phyloP scores from a whole-genome alignment of 2,888 invertebrate species.

The Pollenia labialis region DNA sequence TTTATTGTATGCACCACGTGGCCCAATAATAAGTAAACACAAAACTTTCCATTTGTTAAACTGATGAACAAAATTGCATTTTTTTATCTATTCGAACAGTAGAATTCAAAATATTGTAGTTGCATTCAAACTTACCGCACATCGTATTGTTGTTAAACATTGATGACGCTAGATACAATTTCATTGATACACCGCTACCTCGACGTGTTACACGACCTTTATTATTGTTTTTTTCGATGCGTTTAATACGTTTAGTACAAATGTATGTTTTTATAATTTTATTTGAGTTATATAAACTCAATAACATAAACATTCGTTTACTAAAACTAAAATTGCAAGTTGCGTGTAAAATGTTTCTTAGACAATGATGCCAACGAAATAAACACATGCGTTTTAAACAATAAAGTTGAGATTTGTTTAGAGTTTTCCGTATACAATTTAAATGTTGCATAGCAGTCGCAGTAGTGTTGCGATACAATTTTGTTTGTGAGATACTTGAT shows the following conservation, averaged over 20 bases:
- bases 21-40: constrained; percentile 39
- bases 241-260: constrained; percentile 48
- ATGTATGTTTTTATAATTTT: constrained; percentile 22
- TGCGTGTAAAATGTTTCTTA: constrained; percentile 10
- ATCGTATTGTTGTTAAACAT: constrained; percentile 76
- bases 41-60: not conserved
- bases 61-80: too few species aligned
- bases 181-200: constrained; percentile 75
- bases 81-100: too few species aligned
- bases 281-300: not conserved
- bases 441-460: constrained; percentile 67
- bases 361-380: constrained; percentile 57
- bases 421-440: constrained; percentile 54
- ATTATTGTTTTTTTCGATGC: constrained; percentile 15
- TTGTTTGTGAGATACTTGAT: constrained; percentile 16
- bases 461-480: constrained; percentile 38
- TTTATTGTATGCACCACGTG: constrained; percentile 10
- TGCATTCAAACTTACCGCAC: constrained; percentile 77
- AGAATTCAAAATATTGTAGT: not conserved
- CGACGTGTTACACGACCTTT: not conserved
- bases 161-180: constrained; percentile 63
- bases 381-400: constrained; percentile 52
- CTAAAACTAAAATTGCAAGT: constrained; percentile 18
- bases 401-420: constrained; percentile 28
- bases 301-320: constrained; percentile 59